A percentile compares a stretch with the other conserved stretches of the same genome.
Evolutionary conservation across 2,113 vertebrate species (phyloP).

Genomic region (Orycteropus afer): DNA sequence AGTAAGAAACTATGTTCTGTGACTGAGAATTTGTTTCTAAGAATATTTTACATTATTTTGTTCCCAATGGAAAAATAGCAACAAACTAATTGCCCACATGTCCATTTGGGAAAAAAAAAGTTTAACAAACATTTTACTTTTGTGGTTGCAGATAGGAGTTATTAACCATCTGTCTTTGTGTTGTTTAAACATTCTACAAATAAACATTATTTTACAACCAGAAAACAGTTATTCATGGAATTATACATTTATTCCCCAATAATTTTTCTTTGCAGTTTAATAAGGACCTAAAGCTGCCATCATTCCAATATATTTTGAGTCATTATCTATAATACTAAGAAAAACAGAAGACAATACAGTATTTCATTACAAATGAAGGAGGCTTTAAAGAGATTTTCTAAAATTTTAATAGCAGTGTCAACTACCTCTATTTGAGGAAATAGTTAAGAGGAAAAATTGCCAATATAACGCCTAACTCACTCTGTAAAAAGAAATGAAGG

Average conservation of each 20-base stretch:
- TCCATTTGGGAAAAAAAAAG: slow-evolving; percentile 30
- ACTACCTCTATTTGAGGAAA: slow-evolving; percentile 21
- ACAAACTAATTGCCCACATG: slow-evolving; percentile 37
- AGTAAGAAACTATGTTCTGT: slow-evolving; percentile 19
- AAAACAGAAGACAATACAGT: slow-evolving; percentile 49
- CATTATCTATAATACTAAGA: slow-evolving; percentile 35
- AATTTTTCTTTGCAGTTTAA: slow-evolving; percentile 65
- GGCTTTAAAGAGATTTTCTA: background rate
- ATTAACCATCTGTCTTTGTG: slow-evolving; percentile 64
- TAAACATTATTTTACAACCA: slow-evolving; percentile 50
- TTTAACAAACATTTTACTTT: slow-evolving; percentile 63
- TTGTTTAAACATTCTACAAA: slow-evolving; percentile 64
- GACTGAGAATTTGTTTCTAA: slow-evolving; percentile 37
- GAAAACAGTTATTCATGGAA: slow-evolving; percentile 51
- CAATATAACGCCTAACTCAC: background rate
- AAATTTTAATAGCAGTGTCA: background rate
- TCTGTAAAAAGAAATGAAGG: background rate
- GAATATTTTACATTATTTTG: slow-evolving; percentile 40
- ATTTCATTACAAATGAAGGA: slow-evolving; percentile 56
- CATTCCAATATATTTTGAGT: slow-evolving; percentile 53
- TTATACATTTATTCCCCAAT: slow-evolving; percentile 47
- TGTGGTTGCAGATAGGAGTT: slow-evolving; percentile 44
- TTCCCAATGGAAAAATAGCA: slow-evolving; percentile 40
- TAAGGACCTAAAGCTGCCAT: slow-evolving; percentile 55
- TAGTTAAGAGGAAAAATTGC: background rate